phyloP scores from a whole-genome alignment of 2,888 invertebrate genomes.

The Schizaphis graminum region DNA sequence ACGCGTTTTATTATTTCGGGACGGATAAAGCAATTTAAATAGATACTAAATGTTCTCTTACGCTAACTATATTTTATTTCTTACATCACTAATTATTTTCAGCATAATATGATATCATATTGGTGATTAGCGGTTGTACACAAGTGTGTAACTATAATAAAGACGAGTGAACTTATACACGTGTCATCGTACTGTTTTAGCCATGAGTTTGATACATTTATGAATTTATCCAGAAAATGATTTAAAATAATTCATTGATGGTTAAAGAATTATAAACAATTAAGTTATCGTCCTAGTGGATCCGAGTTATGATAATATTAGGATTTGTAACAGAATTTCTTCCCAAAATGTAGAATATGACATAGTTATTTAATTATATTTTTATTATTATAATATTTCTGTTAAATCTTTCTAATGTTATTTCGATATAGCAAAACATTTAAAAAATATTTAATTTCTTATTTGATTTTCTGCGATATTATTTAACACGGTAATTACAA shows the following conservation, averaged over 20 bases:
- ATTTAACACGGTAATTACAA: neutral
- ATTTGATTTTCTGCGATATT: neutral
- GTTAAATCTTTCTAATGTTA: neutral
- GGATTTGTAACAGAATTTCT: neutral
- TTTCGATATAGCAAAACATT: neutral
- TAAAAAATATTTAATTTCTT: neutral
- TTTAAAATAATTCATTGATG: neutral
- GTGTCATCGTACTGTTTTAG: neutral
- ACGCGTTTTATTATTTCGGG: neutral
- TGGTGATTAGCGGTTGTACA: neutral
- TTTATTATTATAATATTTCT: neutral
- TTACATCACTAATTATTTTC: neutral
- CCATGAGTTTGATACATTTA: neutral
- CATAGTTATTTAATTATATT: neutral
- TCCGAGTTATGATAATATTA: neutral
- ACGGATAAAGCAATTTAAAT: neutral
- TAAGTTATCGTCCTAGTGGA: neutral
- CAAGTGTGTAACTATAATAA: neutral
- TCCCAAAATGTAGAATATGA: neutral
- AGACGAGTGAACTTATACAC: neutral
- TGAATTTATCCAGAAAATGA: neutral
- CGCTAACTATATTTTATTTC: neutral
- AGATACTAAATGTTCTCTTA: neutral
- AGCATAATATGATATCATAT: neutral
- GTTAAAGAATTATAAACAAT: neutral